phyloP scores from a whole-genome alignment of 1,140 invertebrate species.

The Mya arenaria region DNA sequence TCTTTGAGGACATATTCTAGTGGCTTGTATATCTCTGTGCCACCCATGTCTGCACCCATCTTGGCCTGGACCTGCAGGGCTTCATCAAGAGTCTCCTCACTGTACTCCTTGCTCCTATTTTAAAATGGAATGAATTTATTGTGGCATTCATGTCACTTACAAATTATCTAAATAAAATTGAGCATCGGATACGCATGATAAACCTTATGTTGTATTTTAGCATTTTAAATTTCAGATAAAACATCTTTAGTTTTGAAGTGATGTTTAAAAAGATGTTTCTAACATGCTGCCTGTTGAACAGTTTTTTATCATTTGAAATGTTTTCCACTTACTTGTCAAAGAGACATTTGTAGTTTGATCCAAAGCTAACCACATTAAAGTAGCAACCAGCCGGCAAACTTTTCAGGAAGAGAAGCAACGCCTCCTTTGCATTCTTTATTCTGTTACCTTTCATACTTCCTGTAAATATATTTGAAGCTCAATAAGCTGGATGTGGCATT shows the following conservation, averaged over 20 bases:
- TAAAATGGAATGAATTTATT: too few relatives aligned
- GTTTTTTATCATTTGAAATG: too few relatives aligned
- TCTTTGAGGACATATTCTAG: constrained; percentile 73
- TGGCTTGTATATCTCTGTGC: constrained; percentile 79
- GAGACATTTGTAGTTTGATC: constrained; percentile 54
- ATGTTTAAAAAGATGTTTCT: too few relatives aligned
- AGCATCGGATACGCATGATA: too few relatives aligned
- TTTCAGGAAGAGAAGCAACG: constrained; percentile 66
- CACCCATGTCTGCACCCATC: constrained; percentile 76
- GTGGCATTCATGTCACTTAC: too few relatives aligned
- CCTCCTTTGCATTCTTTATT: constrained; percentile 75
- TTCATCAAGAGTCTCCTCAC: constrained; percentile 54
- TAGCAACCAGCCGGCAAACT: constrained; percentile 63
- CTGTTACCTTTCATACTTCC: constrained; percentile 77
- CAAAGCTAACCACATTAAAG: constrained; percentile 68
- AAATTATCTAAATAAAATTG: too few relatives aligned
- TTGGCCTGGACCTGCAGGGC: constrained; percentile 52
- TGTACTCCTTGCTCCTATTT: constrained; percentile 65
- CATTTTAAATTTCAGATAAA: too few relatives aligned
- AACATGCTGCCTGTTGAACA: too few relatives aligned
- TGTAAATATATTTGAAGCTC: too few relatives aligned
- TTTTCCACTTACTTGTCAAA: constrained; percentile 50
- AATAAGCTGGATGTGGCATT: too few relatives aligned
- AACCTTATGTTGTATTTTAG: too few relatives aligned
- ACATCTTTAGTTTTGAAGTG: too few relatives aligned